Evolutionary conservation across 2,888 invertebrate genomes (phyloP).

Genomic region (Charanyca ferruginea): DNA sequence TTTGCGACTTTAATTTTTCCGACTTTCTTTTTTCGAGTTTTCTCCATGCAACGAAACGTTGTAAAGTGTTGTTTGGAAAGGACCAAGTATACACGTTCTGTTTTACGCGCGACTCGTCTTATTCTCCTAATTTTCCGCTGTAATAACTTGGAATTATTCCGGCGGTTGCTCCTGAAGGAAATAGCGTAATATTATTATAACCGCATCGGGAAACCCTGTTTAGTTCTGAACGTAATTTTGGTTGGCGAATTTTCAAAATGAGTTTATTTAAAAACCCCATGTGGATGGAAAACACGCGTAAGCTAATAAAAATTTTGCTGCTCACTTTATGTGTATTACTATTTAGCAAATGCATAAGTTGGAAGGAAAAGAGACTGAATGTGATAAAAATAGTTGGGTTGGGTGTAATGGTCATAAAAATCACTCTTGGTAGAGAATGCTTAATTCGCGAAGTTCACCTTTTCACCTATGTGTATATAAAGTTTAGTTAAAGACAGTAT

Average conservation of each 20-base stretch:
- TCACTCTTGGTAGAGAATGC: too few relatives aligned
- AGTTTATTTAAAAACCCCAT: slow-evolving; percentile 3
- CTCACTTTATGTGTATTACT: not conserved
- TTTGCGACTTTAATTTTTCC: slow-evolving; percentile 28
- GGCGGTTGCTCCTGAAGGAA: slow-evolving; percentile 57
- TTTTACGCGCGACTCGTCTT: slow-evolving; percentile 68
- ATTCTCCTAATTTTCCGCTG: slow-evolving; percentile 72
- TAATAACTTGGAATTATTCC: slow-evolving; percentile 72
- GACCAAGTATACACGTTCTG: slow-evolving; percentile 59
- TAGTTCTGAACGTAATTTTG: slow-evolving; percentile 55
- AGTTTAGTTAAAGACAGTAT: too few relatives aligned
- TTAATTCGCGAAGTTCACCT: too few relatives aligned
- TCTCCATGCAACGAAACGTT: slow-evolving; percentile 21
- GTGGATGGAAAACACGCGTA: not conserved
- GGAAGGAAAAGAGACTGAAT: not conserved
- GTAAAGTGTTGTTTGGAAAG: slow-evolving; percentile 61
- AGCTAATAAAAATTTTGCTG: not conserved
- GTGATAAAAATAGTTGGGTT: too few relatives aligned
- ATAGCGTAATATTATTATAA: slow-evolving; percentile 69
- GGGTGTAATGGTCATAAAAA: too few relatives aligned
- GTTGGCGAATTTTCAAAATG: slow-evolving; percentile 18
- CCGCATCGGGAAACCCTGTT: slow-evolving; percentile 58
- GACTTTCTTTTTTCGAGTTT: slow-evolving; percentile 30
- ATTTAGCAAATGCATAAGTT: not conserved
- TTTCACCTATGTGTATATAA: too few relatives aligned